Conservation (phyloP, 1,140 invertebrate species). For the Camponotus vicinus region DNA sequence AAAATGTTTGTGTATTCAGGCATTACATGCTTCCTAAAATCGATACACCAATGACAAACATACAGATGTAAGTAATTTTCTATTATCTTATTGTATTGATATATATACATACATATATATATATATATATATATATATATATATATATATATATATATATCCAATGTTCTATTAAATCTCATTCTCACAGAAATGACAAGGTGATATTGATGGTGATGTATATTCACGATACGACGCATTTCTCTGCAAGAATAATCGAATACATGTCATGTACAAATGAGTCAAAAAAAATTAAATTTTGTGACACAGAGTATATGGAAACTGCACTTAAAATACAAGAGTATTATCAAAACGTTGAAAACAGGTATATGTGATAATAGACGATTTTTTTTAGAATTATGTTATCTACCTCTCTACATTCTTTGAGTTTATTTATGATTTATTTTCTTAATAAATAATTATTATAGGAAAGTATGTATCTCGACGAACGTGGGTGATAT, state of each 20-base stretch:
- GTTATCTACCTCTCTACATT: background rate
- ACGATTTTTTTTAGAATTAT: constrained; percentile 14
- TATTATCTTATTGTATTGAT: constrained; percentile 14
- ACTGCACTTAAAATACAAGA: constrained; percentile 71
- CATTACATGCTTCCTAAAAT: constrained; percentile 78
- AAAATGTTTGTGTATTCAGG: constrained; percentile 76
- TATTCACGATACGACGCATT: constrained; percentile 80
- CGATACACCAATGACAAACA: constrained; percentile 76
- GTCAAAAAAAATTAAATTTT: constrained; percentile 61
- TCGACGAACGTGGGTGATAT: constrained; percentile 74
- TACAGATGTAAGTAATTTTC: constrained; percentile 73
- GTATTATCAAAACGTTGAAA: constrained; percentile 73
- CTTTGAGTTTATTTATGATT: background rate
- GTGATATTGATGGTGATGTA: constrained; percentile 77
- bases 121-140: constrained; percentile 12
- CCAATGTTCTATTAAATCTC: constrained; percentile 36
- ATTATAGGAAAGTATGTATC: constrained; percentile 66
- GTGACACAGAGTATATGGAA: constrained; percentile 68
- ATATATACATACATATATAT: background rate
- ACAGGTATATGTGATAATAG: constrained; percentile 68
- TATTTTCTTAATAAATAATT: constrained; percentile 3
- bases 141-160: background rate
- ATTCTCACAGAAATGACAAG: constrained; percentile 77
- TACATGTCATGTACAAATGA: constrained; percentile 61
- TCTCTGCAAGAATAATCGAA: constrained; percentile 79